Evolutionary conservation across 2,888 invertebrate genomes (phyloP).

Genomic region (Tubulanus polymorphus): DNA sequence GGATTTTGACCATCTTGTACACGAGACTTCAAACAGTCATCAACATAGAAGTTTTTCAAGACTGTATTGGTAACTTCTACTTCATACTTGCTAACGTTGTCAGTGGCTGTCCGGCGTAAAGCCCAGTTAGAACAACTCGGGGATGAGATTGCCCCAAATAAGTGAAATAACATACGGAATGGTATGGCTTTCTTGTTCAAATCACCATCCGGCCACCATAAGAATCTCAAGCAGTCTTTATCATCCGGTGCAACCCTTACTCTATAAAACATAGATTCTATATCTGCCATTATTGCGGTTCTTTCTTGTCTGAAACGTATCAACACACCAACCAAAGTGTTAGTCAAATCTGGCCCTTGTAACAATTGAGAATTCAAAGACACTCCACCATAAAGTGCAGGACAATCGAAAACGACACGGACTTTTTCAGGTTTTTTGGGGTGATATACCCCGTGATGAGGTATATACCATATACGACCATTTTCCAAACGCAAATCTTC

Average conservation of each 20-base stretch:
- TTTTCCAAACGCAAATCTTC: background rate
- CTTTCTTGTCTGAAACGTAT: constrained; percentile 17
- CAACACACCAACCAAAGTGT: constrained; percentile 18
- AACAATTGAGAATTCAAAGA: constrained; percentile 20
- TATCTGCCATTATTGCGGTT: constrained; percentile 15
- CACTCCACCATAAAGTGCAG: constrained; percentile 16
- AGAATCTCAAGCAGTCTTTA: background rate
- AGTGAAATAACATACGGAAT: constrained; percentile 7
- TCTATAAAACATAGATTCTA: constrained; percentile 21
- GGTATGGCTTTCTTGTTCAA: background rate
- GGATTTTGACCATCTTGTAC: too few species aligned
- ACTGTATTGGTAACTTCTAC: background rate
- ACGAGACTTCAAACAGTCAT: constrained; percentile 8
- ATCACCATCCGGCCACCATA: background rate
- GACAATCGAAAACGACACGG: constrained; percentile 13
- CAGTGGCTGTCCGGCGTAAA: background rate
- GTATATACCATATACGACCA: constrained; percentile 8
- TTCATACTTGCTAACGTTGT: background rate
- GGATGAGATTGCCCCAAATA: constrained; percentile 12
- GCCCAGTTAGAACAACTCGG: constrained; percentile 6
- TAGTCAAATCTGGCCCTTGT: constrained; percentile 21
- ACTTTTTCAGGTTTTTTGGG: constrained; percentile 4
- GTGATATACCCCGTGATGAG: constrained; percentile 3
- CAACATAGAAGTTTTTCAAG: constrained; percentile 7
- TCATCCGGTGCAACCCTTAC: background rate